phyloP scores from a whole-genome alignment of 2,797 vertebrate genomes.

The Acanthiza pusilla region DNA sequence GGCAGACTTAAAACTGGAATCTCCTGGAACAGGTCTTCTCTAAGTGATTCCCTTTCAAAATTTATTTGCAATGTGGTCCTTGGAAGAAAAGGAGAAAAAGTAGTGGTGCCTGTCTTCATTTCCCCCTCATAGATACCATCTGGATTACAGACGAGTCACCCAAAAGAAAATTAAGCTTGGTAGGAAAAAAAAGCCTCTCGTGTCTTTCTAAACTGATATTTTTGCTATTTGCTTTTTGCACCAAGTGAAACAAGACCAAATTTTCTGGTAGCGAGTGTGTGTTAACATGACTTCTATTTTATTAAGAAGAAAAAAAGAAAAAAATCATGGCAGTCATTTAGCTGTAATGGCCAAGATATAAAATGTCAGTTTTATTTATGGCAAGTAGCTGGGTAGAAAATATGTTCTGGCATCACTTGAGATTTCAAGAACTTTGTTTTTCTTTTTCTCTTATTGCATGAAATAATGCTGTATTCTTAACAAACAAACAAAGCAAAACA shows the following conservation, averaged over 20 bases:
- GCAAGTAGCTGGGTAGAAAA: constrained; percentile 65
- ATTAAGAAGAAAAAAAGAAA: constrained; percentile 11
- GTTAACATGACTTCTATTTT: constrained; percentile 41
- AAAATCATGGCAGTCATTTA: constrained; percentile 26
- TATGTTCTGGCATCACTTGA: constrained; percentile 55
- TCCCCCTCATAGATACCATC: not conserved
- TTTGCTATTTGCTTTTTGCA: constrained; percentile 12
- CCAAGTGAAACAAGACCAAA: not conserved
- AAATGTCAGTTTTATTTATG: constrained; percentile 69
- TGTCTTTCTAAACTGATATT: constrained; percentile 28
- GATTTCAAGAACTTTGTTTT: constrained; percentile 63
- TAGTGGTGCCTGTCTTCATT: not conserved
- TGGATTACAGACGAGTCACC: not conserved
- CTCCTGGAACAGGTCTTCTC: not conserved
- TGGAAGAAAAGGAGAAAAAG: not conserved
- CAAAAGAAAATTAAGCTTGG: constrained; percentile 21
- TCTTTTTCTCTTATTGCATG: constrained; percentile 37
- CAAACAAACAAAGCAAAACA: constrained; percentile 53
- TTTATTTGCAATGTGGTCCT: not conserved
- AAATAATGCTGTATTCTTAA: constrained; percentile 57
- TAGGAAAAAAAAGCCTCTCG: not conserved
- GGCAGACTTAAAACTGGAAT: not conserved
- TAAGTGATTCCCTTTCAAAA: not conserved
- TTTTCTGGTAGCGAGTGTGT: not conserved
- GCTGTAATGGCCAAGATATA: constrained; percentile 57